Base-by-base conservation (phyloP, 1,140 invertebrate genomes). In the Limonius californicus region DNA sequence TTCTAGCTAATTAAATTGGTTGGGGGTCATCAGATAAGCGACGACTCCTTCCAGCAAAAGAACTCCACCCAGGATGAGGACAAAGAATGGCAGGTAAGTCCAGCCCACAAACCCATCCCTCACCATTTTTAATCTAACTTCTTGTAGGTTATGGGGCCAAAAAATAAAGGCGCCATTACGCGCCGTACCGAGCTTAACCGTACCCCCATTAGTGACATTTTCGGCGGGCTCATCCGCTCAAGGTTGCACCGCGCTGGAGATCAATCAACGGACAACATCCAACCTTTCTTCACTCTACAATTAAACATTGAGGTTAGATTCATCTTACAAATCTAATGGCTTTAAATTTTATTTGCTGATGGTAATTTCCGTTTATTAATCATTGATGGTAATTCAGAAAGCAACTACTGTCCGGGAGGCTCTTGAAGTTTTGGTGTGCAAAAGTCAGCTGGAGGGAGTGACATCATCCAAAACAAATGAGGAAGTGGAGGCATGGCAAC, bases 241-340 rank as follows among this genome's bases (percentile, higher is more conserved):
- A 85, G 89, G 8, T 82, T 96, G 54, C 87, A 89, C 59, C 84
- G 92, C 62, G 82, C 86, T 32, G 86, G 89, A 18, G 87, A 89
- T 63, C 82, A 87, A 74, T 81, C 87, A 47, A 91, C 90, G 1
- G 87, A 91, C 72, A 88, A 88, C 68, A 87, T 96, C 59, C 90
- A 97, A 76, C 94, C 95, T 2, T 98, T 97, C 78, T 95, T 95
- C 74, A 95, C 94, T 1, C 79, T 97, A 11, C 93, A 94, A 74
- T 82, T 98, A 30, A 95, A 97, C 71, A 95, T 97, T 70, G 93
- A 97, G 83, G 94, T 95, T 6, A 32, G 11, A 32, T 32, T 32
- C 27, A 6, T 32, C 4, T 32, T 32, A 32, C 11, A 6, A 32
- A 11, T 32, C 11, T 32, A 11, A 32, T 4, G 4, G 4, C 4